Percentiles rank a stretch among this genome's conserved stretches.
These are phyloP conservation scores for Pollenia labialis DNA, from an alignment of 2,888 invertebrate genomes.

Conservation along the genomic window DNA sequence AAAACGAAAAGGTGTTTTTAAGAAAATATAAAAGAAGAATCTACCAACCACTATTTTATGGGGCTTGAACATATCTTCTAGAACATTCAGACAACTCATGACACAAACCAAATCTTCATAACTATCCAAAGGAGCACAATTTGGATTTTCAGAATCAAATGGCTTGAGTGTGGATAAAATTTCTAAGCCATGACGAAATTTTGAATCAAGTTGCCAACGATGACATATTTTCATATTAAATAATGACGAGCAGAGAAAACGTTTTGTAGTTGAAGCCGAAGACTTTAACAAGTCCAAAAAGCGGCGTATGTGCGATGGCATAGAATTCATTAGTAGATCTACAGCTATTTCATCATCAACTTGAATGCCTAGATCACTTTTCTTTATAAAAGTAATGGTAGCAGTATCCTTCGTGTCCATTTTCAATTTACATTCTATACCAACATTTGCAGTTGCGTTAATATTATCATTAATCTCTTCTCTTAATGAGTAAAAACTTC, in stretches of 20 bases:
- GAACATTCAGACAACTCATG: conserved; percentile 77
- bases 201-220: conserved; percentile 77
- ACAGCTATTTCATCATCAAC: conserved; percentile 76
- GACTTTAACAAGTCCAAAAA: conserved; percentile 76
- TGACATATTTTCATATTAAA: conserved; percentile 75
- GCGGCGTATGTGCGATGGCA: conserved; percentile 74
- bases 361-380: conserved; percentile 75
- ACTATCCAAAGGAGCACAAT: conserved; percentile 67
- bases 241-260: conserved; percentile 20
- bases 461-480: conserved; percentile 63
- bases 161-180: conserved; percentile 75
- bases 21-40: not conserved
- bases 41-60: conserved; percentile 76
- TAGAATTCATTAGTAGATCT: conserved; percentile 74
- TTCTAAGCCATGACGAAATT: conserved; percentile 78
- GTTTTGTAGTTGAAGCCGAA: conserved; percentile 44
- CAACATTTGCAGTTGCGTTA: conserved; percentile 52
- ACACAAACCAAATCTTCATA: conserved; percentile 80
- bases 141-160: conserved; percentile 24
- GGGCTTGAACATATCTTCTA: conserved; percentile 78
- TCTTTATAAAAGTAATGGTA: conserved; percentile 67
- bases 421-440: conserved; percentile 74
- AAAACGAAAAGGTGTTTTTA: not conserved
- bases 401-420: conserved; percentile 67
- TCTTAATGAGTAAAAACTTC: conserved; percentile 78